Base-by-base conservation (phyloP, 2,888 invertebrate species). In the Lasiommata megera region DNA sequence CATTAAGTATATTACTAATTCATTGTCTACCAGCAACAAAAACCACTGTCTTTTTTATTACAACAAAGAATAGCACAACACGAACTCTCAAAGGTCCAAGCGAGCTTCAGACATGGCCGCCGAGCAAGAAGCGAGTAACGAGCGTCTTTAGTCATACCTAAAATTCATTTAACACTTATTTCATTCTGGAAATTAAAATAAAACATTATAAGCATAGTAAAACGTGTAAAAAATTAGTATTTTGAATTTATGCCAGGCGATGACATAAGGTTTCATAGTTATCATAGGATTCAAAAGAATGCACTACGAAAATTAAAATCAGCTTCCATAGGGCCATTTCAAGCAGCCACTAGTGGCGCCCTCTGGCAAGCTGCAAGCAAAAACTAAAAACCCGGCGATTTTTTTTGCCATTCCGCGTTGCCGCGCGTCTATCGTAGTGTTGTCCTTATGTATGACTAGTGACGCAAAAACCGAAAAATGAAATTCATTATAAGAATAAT, bases 21-120 rank as follows among this genome's bases (percentile, higher is more conserved):
- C 84, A 85, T 86, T 69, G 79, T 82, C 80, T 77, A 74, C 73
- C 66, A 73, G 69, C 67, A 81, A 79, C 72, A 74, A 80, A 80
- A 79, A 78, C 74, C 89, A 88, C 88, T 80, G 81, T 81, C 79
- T 79, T 82, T 80, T 81, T 78, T 79, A 84, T 31, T 67, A 82
- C 79, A 86, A 82, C 80, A 83, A 82, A 84, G 82, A 86, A 88
- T 81, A 85, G 83, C 91, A 91, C 91, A 85, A 84, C 91, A 87
- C 93, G 91, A 84, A 83, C 82, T 84, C 83, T 77, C 66, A 77
- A 82, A 82, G 82, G 86, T 80, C 82, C 84, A 84, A 81, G 72
- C 85, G 81, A 89, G 88, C 88, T 86, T 90, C 86, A 87, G 91
- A 87, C 86, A 91, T 91, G 91, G 91, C 91, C 89, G 90, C 86